Evolutionary conservation across 2,888 invertebrate species (phyloP), one percentile per base, ranked within the genome.

Genomic region (Brachypterus glaber): DNA sequence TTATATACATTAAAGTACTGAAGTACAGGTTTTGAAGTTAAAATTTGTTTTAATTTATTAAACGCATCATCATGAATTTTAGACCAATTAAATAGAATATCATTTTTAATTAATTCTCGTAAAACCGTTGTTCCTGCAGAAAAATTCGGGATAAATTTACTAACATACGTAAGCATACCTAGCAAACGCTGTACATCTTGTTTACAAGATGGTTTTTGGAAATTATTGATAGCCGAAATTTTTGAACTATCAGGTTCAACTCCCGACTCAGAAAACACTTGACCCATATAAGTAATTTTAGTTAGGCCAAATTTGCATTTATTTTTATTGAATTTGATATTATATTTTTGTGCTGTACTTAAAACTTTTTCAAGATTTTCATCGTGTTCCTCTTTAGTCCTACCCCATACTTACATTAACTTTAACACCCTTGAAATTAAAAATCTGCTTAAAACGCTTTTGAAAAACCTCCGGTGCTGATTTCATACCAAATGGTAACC

Each of bases 361-460:
- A 54, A 32, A 11, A 53, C 47, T 18, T 37, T 15, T 4, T 33
- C 26, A 2, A 57, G 16, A 15, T 41, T 41, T 17, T 35, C 16
- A 26, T 52, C 35, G 41, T 55, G 51, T 43, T 55, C 49, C 35
- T 47, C 14, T 36, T 39, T 31, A 18, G 14, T 37, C 34, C 21
- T 42, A 8, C 49, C 49, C 33, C 41, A 53, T 7, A 57, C 32
- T 16, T 56, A 29, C 4, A 57, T n/a, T n/a, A n/a, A n/a, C n/a
- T n/a, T n/a, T n/a, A n/a, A n/a, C n/a, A n/a, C n/a, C n/a, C n/a
- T n/a, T n/a, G n/a, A n/a, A n/a, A n/a, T n/a, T n/a, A n/a, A n/a
- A n/a, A n/a, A n/a, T n/a, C n/a, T n/a, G n/a, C n/a, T n/a, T n/a
- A n/a, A n/a, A n/a, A n/a, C n/a, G n/a, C n/a, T n/a, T n/a, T n/a